These are phyloP conservation scores for Pelodiscus sinensis DNA, from an alignment of 2,113 vertebrate genomes.

Conservation along the genomic window DNA sequence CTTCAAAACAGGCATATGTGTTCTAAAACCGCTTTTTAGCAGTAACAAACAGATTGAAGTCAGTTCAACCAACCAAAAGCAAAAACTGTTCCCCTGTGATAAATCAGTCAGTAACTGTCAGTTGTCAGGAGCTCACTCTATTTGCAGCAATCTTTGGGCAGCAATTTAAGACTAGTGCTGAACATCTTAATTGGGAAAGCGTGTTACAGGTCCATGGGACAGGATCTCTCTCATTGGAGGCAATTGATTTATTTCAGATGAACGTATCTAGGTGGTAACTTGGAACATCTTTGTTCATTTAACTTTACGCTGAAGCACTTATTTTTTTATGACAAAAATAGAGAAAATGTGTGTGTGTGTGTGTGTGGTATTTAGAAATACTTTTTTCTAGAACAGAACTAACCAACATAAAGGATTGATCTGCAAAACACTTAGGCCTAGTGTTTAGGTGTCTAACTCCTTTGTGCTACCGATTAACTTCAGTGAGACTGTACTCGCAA, in stretches of 20 bases:
- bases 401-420: background rate
- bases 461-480: background rate
- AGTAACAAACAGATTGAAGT: background rate
- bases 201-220: background rate
- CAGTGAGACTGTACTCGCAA: background rate
- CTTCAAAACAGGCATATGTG: background rate
- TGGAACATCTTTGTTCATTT: background rate
- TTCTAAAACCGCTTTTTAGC: background rate
- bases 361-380: background rate
- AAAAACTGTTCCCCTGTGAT: background rate
- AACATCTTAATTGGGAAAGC: background rate
- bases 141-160: background rate
- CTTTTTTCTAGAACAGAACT: background rate
- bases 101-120: background rate
- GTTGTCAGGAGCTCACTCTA: background rate
- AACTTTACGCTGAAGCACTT: background rate
- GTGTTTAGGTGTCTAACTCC: background rate
- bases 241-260: background rate
- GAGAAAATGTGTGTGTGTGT: background rate
- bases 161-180: background rate
- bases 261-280: background rate
- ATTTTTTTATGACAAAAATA: background rate
- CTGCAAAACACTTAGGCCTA: background rate
- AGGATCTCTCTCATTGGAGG: background rate
- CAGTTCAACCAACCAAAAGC: background rate